Base-by-base conservation (phyloP, 2,888 invertebrate genomes). In the Scrobipalpa atriplicella region DNA sequence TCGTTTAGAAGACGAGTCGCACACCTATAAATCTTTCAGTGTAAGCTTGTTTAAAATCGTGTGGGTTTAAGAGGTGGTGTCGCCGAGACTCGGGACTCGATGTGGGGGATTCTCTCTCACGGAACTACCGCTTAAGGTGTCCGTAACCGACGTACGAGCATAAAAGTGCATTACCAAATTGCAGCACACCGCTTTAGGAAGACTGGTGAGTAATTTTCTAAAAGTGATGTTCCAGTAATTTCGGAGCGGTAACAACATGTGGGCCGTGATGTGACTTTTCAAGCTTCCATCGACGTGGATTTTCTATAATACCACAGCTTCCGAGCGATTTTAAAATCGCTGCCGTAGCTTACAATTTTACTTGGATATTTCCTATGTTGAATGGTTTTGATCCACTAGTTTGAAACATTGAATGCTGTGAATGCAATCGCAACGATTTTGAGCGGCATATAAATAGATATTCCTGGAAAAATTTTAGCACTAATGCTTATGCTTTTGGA, bases 131-230 rank as follows among this genome's bases (percentile, higher is more conserved):
- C 68, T 72, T 71, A 68, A 73, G 71, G 69, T 73, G 71, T 70
- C 71, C 67, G 70, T 69, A 70, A 70, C 67, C 68, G 69, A 76
- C 77, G 73, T 76, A 74, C 73, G 76, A 72, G 79, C 77, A 82
- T 82, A 83, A 85, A 87, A 87, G 80, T 86, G 85, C 86, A 89
- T 89, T 89, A 87, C 82, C 75, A 82, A 87, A 87, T 88, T 86
- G 85, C 85, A 84, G 80, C 84, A 81, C 78, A 74, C 78, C 77
- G 77, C 81, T 84, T 82, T 81, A 76, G 78, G 70, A 71, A 69
- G 73, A 71, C 70, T 71, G 74, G 72, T 67, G 73, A 79, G 78
- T 82, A 79, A 81, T 80, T 80, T 79, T 76, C 73, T 76, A 72
- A 73, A 77, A 83, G 78, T 79, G 81, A 80, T 76, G 75, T 72